Percentiles rank a stretch among this genome's conserved stretches.
Evolutionary conservation across 2,888 invertebrate genomes (phyloP).

Genomic region (Tillus elongatus): DNA sequence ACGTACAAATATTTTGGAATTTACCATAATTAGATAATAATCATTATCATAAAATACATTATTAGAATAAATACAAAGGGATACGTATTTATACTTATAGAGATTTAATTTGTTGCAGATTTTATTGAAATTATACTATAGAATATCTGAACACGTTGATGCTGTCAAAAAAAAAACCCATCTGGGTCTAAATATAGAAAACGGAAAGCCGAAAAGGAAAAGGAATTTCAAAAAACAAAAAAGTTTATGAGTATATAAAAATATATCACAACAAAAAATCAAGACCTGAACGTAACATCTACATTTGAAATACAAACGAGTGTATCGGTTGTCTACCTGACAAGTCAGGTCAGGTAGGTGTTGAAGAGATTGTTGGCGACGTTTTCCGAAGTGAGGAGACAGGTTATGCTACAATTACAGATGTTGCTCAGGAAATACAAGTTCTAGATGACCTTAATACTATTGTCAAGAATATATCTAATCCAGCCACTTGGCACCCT

Average conservation of each 20-base stretch:
- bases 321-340: constrained; percentile 16
- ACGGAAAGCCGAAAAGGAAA: constrained; percentile 5
- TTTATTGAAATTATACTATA: background rate
- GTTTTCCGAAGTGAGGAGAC: constrained; percentile 15
- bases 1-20: too few relatives aligned
- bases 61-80: too few relatives aligned
- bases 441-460: constrained; percentile 13
- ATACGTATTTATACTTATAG: background rate
- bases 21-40: too few relatives aligned
- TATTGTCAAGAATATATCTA: constrained; percentile 13
- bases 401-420: constrained; percentile 15
- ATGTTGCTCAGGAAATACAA: constrained; percentile 15
- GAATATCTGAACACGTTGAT: constrained; percentile 3
- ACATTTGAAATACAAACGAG: constrained; percentile 20
- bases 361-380: constrained; percentile 18
- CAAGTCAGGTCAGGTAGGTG: constrained; percentile 11
- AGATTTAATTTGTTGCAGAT: constrained; percentile 3
- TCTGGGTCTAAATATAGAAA: constrained; percentile 2
- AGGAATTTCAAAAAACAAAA: constrained; percentile 18
- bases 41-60: too few relatives aligned
- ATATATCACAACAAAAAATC: constrained; percentile 21
- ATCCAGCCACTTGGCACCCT: constrained; percentile 13
- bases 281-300: constrained; percentile 19
- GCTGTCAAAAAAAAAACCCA: background rate
- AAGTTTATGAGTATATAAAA: constrained; percentile 19